Percentiles rank a stretch among this genome's conserved stretches.
These are phyloP conservation scores for Hyaena hyaena DNA, from an alignment of 2,113 vertebrate genomes.

Conservation along the genomic window DNA sequence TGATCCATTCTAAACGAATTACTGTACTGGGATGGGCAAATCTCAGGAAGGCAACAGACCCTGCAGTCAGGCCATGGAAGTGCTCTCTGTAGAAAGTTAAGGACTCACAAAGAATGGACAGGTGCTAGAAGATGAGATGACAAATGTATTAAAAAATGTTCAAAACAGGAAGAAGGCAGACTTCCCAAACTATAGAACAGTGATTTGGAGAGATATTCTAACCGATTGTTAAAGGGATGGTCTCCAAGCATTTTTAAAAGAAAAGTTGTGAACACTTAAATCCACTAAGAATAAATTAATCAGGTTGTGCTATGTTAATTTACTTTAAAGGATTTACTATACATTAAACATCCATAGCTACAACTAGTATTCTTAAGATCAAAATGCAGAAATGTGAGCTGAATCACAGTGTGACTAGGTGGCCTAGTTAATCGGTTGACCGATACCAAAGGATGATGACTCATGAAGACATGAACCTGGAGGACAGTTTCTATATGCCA, in stretches of 20 bases:
- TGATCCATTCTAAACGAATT: constrained; percentile 25
- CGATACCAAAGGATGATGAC: constrained; percentile 25
- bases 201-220: constrained; percentile 63
- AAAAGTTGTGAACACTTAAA: constrained; percentile 44
- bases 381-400: constrained; percentile 27
- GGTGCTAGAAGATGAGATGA: constrained; percentile 68
- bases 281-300: constrained; percentile 36
- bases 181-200: constrained; percentile 50
- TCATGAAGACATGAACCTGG: constrained; percentile 37
- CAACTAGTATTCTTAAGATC: constrained; percentile 7
- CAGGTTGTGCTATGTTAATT: background rate
- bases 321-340: constrained; percentile 11
- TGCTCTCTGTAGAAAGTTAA: background rate
- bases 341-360: constrained; percentile 30
- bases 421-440: background rate
- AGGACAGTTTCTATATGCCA: background rate
- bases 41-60: constrained; percentile 52
- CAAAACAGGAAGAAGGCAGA: constrained; percentile 43
- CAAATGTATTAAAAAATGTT: background rate
- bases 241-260: constrained; percentile 54
- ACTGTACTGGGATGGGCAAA: constrained; percentile 19
- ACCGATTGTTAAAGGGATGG: constrained; percentile 50
- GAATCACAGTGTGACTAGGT: constrained; percentile 7
- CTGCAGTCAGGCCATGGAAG: constrained; percentile 28
- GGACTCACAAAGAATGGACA: constrained; percentile 64